A percentile compares a stretch with the other conserved stretches of the same genome.
Evolutionary conservation across 2,113 vertebrate species (phyloP).

Genomic region (Ptyas mucosa): DNA sequence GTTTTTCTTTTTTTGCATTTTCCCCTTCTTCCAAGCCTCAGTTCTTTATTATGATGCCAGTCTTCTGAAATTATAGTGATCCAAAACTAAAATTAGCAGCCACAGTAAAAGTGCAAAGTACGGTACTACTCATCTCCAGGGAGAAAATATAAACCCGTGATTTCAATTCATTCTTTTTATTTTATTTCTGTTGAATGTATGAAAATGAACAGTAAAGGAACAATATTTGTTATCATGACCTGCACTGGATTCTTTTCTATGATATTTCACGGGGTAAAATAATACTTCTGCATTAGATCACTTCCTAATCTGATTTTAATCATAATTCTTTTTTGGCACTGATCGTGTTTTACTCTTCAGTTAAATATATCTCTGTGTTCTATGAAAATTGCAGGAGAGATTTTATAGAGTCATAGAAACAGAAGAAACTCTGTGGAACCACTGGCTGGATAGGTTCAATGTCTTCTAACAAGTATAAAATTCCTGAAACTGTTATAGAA

Average conservation of each 20-base stretch:
- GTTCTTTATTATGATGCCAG: neutral
- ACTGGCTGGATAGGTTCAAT: neutral
- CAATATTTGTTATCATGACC: neutral
- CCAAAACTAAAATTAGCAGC: neutral
- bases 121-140: neutral
- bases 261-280: neutral
- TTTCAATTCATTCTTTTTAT: neutral
- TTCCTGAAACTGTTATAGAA: neutral
- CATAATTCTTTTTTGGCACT: neutral
- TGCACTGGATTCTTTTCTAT: neutral
- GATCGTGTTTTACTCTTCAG: neutral
- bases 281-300: neutral
- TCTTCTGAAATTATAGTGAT: neutral
- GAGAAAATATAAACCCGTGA: neutral
- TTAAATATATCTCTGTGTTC: neutral
- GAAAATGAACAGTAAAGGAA: neutral
- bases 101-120: neutral
- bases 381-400: neutral
- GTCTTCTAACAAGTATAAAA: neutral
- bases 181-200: neutral
- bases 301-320: neutral
- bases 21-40: neutral
- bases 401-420: neutral
- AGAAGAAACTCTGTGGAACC: neutral
- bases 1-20: constrained; percentile 4